Evolutionary conservation across 2,113 vertebrate genomes (phyloP).

Genomic region (Triplophysa siluroides): DNA sequence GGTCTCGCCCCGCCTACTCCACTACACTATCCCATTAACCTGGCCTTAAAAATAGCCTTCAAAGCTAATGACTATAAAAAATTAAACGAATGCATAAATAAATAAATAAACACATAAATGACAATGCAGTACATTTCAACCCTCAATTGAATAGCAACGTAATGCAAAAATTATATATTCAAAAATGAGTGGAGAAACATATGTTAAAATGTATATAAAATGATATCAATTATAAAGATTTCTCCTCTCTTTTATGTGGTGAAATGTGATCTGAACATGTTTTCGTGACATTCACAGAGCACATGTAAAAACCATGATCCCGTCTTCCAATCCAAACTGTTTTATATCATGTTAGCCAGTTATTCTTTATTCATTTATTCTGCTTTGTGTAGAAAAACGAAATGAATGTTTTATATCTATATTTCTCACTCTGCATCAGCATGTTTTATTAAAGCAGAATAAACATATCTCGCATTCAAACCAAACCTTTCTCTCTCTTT

Average conservation of each 20-base stretch:
- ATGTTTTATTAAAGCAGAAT: background rate
- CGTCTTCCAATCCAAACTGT: background rate
- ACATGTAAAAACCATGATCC: background rate
- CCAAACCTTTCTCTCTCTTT: slow-evolving; percentile 2
- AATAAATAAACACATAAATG: too few relatives aligned
- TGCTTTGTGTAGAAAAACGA: background rate
- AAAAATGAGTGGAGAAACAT: too few relatives aligned
- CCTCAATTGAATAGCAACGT: too few relatives aligned
- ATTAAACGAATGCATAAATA: too few relatives aligned
- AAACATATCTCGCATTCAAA: slow-evolving; percentile 28
- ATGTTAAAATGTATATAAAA: too few relatives aligned
- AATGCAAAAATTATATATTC: background rate
- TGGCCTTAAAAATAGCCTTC: too few relatives aligned
- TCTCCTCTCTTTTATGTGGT: background rate
- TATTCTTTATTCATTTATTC: background rate
- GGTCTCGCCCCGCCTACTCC: too few relatives aligned
- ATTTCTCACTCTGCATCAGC: background rate
- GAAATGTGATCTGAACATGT: background rate
- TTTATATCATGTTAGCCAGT: background rate
- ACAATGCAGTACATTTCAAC: too few relatives aligned
- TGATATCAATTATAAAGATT: background rate
- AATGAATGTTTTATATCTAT: background rate
- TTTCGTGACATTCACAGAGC: background rate
- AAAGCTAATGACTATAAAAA: too few relatives aligned
- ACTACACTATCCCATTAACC: too few relatives aligned